These are phyloP conservation scores for Cosmia pyralina DNA, from an alignment of 2,888 invertebrate species.

Conservation along the genomic window DNA sequence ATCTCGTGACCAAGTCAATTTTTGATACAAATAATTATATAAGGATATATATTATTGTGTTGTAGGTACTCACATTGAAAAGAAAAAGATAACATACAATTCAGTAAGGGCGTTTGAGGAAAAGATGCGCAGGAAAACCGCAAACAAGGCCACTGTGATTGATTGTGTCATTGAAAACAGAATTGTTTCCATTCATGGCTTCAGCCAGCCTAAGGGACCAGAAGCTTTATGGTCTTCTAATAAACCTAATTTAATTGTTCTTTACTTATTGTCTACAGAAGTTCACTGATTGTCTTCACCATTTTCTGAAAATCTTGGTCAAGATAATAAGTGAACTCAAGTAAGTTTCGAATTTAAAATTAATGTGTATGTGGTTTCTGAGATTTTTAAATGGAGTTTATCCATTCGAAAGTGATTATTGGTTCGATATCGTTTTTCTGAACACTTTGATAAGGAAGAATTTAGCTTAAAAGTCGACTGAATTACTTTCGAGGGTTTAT, in stretches of 20 bases:
- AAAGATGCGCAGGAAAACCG: constrained; percentile 44
- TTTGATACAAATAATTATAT: too few relatives aligned
- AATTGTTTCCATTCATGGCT: constrained; percentile 28
- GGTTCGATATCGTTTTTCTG: too few relatives aligned
- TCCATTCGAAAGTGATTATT: too few relatives aligned
- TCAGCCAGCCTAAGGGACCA: neutral
- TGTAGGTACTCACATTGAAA: constrained; percentile 1
- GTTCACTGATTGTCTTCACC: neutral
- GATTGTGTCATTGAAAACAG: constrained; percentile 41
- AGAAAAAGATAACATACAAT: constrained; percentile 30
- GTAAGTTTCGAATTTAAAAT: too few relatives aligned
- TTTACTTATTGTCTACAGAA: neutral
- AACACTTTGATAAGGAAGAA: too few relatives aligned
- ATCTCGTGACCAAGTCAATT: too few relatives aligned
- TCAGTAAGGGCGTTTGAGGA: constrained; percentile 30
- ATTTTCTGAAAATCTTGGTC: neutral
- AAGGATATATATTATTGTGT: too few relatives aligned
- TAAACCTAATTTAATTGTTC: neutral
- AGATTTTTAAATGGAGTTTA: too few relatives aligned
- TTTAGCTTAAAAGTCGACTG: too few relatives aligned
- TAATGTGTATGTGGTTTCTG: too few relatives aligned
- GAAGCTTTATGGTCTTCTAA: neutral
- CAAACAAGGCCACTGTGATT: constrained; percentile 15
- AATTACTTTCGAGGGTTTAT: too few relatives aligned
- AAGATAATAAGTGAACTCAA: too few relatives aligned